Base-by-base conservation (phyloP, 2,113 vertebrate genomes). In the Hippocampus guttulatus region DNA sequence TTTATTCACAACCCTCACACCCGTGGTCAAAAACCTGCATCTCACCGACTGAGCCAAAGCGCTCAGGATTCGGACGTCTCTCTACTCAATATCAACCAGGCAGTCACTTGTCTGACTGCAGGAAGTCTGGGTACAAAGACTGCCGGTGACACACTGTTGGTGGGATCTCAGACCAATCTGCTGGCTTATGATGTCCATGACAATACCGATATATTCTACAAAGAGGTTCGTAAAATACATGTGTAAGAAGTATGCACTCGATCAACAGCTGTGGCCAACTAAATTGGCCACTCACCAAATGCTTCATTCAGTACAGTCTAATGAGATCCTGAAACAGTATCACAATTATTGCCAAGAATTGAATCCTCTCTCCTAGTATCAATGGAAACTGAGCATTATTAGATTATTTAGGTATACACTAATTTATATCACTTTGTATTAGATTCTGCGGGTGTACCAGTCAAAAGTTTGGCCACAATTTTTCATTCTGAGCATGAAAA, bases 1-100 rank as follows among this genome's bases (percentile, higher is more conserved):
- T 98, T 99, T 80, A 97, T 99, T 84, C 97, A 99, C 64, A 99
- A 96, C 73, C 97, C 97, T 78, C 95, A 99, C 45, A 83, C 81
- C 18, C 94, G 94, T 63, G 91, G 89, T 64, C 94, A 95, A 81
- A 92, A 89, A 66, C 73, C 91, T 1, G 84, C 68, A 25, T 65
- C 92, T 55, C 91, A 94, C 55, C 90, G 95, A 20, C 84, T 95
- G 85, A 91, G 91, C 75, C 95, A 92, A 70, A 98, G 95, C 70
- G 79, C 79, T 52, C 93, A 95, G 74, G 96, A 99, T 80, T 93
- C 94, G 0, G 96, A 98, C 60, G 89, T 98, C 67, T 96, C 96
- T 3, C 93, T 99, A 45, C 94, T 99, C 64, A 98, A 96, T 87
- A 95, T 99, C 83, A 98, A 98, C 85, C 96, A 99, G 85, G 93